Conservation (phyloP, 1,140 invertebrate genomes). For the Eupristina koningsbergeri region DNA sequence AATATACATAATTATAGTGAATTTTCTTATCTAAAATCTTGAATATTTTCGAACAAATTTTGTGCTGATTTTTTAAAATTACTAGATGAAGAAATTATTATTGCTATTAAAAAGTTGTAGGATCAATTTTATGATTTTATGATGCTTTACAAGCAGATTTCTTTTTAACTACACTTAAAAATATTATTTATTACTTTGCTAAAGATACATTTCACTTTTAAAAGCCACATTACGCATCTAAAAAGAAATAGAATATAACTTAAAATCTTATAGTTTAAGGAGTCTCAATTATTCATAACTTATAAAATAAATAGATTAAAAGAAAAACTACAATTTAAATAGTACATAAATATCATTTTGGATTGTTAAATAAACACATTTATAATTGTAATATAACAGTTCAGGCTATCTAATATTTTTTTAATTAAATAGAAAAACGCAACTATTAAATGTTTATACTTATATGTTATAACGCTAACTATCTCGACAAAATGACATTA, state of each 20-base stretch:
- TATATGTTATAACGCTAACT: background rate
- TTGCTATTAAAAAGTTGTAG: background rate
- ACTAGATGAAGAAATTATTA: background rate
- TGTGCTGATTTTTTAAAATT: background rate
- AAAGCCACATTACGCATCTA: background rate
- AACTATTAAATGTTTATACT: background rate
- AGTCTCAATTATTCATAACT: background rate
- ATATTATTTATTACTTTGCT: constrained; percentile 3
- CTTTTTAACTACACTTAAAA: constrained; percentile 11
- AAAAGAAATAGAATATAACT: background rate
- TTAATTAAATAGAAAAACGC: background rate
- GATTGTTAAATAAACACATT: background rate
- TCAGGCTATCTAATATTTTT: background rate
- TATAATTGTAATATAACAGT: background rate
- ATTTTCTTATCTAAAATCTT: background rate
- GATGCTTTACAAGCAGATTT: background rate
- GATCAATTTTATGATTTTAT: background rate
- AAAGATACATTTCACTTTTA: background rate
- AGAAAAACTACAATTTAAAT: background rate
- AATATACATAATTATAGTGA: background rate
- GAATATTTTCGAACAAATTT: background rate
- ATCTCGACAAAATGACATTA: no score
- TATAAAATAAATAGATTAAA: background rate
- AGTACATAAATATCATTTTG: background rate
- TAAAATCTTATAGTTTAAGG: background rate